These are phyloP conservation scores for Microcebus lehilahytsara DNA, from an alignment of 2,113 vertebrate genomes.

Conservation along the genomic window DNA sequence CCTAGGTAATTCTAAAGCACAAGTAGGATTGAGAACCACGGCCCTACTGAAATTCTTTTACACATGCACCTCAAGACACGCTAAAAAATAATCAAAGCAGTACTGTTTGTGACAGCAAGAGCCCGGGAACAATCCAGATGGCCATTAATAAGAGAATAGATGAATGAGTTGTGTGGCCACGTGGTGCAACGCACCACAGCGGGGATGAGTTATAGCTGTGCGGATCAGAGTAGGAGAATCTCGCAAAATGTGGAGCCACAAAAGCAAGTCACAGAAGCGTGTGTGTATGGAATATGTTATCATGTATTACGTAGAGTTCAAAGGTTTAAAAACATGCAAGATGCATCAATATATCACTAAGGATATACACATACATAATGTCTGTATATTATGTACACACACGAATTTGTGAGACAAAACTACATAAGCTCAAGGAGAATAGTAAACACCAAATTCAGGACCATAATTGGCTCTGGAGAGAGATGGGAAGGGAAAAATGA, in stretches of 20 bases:
- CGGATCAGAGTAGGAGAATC: rapidly evolving
- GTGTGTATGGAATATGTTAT: no score
- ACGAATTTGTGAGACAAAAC: background rate
- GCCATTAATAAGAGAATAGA: background rate
- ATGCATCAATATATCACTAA: background rate
- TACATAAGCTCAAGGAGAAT: background rate
- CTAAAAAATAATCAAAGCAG: background rate
- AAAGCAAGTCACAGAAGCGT: background rate
- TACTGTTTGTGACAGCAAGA: background rate
- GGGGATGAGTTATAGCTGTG: background rate
- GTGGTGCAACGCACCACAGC: rapidly evolving
- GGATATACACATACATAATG: background rate
- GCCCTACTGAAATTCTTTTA: background rate
- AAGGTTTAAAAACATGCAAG: background rate
- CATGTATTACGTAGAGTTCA: no score
- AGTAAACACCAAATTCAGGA: background rate
- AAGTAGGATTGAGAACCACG: background rate
- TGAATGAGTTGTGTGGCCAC: background rate
- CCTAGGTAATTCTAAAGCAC: background rate
- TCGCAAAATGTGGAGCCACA: background rate
- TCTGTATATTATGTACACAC: background rate
- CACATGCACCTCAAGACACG: background rate
- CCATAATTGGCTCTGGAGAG: background rate
- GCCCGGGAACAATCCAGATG: background rate
- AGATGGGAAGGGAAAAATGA: no score